Percentiles rank a stretch among this genome's conserved stretches.
phyloP scores from a whole-genome alignment of 2,888 invertebrate species.

The Helobdella robusta region DNA sequence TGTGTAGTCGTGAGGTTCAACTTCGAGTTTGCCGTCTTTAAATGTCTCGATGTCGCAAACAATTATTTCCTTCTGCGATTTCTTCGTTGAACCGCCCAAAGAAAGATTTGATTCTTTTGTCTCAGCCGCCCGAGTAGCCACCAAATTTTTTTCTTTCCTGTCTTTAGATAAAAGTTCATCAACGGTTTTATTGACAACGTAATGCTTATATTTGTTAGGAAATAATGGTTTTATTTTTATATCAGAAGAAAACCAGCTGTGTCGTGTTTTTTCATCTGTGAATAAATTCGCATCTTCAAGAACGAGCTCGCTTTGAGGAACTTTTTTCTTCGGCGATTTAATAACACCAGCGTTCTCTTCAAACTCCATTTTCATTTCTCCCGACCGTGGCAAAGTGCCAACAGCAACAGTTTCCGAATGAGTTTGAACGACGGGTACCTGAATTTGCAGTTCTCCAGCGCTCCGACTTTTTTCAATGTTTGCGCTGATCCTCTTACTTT shows the following conservation, averaged over 20 bases:
- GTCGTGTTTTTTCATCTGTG: constrained; percentile 3
- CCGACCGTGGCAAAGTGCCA: background rate
- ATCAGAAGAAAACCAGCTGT: constrained; percentile 11
- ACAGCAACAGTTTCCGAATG: background rate
- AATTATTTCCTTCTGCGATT: background rate
- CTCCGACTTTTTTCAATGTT: background rate
- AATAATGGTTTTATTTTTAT: constrained; percentile 11
- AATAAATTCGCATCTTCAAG: constrained; percentile 12
- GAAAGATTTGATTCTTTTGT: no score
- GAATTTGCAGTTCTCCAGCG: background rate
- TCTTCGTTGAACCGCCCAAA: no score
- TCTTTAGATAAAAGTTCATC: background rate
- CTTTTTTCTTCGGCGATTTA: background rate
- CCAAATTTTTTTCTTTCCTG: background rate
- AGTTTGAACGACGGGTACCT: background rate
- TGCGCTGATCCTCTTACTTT: background rate
- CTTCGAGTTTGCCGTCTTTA: background rate
- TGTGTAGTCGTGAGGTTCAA: background rate
- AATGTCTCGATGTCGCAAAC: constrained; percentile 9
- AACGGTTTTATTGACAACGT: background rate
- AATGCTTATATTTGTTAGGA: background rate
- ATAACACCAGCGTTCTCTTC: background rate
- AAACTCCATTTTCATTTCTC: background rate
- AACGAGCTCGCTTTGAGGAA: constrained; percentile 5
- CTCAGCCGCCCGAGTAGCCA: no score